Base-by-base conservation (phyloP, 2,797 vertebrate species). In the Catharus ustulatus region DNA sequence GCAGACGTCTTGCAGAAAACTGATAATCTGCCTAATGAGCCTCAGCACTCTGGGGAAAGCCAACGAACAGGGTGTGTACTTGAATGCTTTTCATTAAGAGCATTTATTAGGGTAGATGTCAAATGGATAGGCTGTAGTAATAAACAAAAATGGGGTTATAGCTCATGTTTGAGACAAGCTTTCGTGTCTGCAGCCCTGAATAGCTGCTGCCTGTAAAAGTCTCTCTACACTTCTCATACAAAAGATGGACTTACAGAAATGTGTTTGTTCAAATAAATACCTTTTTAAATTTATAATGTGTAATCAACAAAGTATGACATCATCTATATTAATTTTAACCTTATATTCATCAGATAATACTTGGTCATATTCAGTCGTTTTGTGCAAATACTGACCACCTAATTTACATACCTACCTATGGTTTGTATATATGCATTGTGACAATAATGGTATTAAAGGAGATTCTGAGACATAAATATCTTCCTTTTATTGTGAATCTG, bases 131-230 rank as follows among this genome's bases (percentile, higher is more conserved):
- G 26, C n/a, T 74, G 13, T 10, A 54, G 45, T 78, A 83, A 94
- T 82, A 92, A 96, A 83, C 29, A 77, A 84, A 91, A 95, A 29
- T 57, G 55, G 30, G 12, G 69, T 91, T 88, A 46, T 67, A 91
- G 61, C 67, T 93, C 27, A 6, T 48, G 45, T 55, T 52, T 62
- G 61, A 93, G 59, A 72, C 26, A 46, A 43, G 40, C 51, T 94
- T 91, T 93, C 2, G 2, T 43, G 40, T 89, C 69, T 46, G 52
- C 72, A 69, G 42, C 55, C 46, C 74, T 92, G 46, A 83, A 30
- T 48, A 94, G 55, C 27, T 86, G 57, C 55, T 93, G 59, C 21
- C 40, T 77, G 16, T 80, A 73, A 63, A 49, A 42, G 36, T 57
- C 24, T 71, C 58, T 76, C 69, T 48, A 13, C 10, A 2, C 7